phyloP scores from a whole-genome alignment of 1,140 invertebrate species.

The Dinothrombium tinctorium region DNA sequence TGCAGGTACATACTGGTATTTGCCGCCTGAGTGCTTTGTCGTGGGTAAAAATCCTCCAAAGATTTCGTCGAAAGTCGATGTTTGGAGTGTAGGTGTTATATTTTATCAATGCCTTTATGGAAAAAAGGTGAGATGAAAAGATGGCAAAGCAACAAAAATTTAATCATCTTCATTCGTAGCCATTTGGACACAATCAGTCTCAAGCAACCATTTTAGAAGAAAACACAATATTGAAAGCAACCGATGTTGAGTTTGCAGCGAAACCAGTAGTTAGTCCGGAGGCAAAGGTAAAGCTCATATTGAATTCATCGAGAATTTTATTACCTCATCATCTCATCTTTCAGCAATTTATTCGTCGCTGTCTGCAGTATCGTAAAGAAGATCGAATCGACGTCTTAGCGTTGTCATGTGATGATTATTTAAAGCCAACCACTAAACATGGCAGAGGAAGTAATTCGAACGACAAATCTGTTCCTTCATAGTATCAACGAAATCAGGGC shows the following conservation, averaged over 20 bases:
- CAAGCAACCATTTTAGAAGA: conserved; percentile 98
- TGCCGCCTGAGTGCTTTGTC: conserved; percentile 99
- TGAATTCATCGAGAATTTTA: not conserved
- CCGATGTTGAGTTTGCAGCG: conserved; percentile 92
- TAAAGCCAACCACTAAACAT: conserved; percentile 76
- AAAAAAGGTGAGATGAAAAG: conserved; percentile 38
- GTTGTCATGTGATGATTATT: conserved; percentile 80
- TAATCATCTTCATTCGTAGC: conserved; percentile 33
- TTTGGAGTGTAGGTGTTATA: conserved; percentile 99
- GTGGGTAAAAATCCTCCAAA: conserved; percentile 97
- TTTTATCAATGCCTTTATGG: conserved; percentile 99
- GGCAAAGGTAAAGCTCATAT: conserved; percentile 42
- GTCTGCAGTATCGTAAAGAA: conserved; percentile 91
- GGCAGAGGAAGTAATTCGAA: conserved; percentile 23
- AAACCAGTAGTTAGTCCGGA: conserved; percentile 92
- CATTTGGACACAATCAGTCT: conserved; percentile 97
- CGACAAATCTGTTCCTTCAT: conserved; percentile 3
- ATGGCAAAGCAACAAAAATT: too few species aligned
- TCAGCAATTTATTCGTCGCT: conserved; percentile 88
- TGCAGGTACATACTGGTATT: conserved; percentile 98
- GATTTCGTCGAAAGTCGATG: conserved; percentile 99
- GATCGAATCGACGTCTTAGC: conserved; percentile 90
- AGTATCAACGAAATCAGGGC: too few species aligned
- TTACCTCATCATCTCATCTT: not conserved
- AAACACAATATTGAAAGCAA: conserved; percentile 97